Evolutionary conservation across 1,140 invertebrate species (phyloP), one percentile per base, ranked within the genome.

Genomic region (Belonocnema kinseyi): DNA sequence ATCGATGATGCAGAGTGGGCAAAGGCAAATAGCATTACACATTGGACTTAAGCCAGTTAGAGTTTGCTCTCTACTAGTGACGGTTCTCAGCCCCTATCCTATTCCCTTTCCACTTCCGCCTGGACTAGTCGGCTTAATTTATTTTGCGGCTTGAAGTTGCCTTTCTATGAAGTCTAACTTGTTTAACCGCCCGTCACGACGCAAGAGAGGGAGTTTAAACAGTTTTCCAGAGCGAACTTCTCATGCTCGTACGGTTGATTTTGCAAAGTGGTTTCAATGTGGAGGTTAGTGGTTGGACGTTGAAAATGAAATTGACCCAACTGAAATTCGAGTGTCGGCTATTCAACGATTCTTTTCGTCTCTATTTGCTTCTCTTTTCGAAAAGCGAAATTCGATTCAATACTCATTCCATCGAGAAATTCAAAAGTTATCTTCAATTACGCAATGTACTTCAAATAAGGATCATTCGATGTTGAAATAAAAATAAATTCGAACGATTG

Each of bases 101-200:
- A 56, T 56, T 19, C 54, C 54, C 54, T 56, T 56, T 56, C 54
- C 54, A 56, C 54, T 19, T 66, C 14, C 33, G 61, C 33, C 61
- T 26, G 26, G 61, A 40, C 61, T 66, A 16, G 61, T 40, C 61
- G 61, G 61, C 26, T 66, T 66, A 66, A 66, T 66, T 66, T 66
- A 66, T 66, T 66, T 66, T 66, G 61, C 40, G 61, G 61, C 61
- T 66, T 66, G 61, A 66, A 66, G 61, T 66, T 66, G 26, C 61
- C 61, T 40, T 40, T 33, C 26, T 66, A 66, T 66, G 61, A 66
- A 66, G 61, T 66, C 61, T 66, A 66, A 66, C 61, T 66, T 66
- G 61, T 66, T 66, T 66, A 66, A 66, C 61, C 33, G 21, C 61
- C 61, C 61, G 61, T 46, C 61, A 66, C n/a, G 26, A 66, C 61